Conservation (phyloP, 2,113 vertebrate genomes). For the Aplodontia rufa region DNA sequence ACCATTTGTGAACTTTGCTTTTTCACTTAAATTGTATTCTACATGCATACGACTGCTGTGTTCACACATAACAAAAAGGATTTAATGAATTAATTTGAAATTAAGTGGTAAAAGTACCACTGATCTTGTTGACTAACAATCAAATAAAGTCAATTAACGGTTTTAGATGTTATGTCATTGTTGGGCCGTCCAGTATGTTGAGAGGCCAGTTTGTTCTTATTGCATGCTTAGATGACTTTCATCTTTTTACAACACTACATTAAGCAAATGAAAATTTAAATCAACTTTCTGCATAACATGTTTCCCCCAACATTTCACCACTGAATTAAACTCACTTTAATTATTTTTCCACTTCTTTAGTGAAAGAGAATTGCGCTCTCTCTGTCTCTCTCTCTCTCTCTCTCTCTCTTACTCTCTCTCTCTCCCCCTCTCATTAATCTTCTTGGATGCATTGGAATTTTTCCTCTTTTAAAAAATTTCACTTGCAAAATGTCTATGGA, state of each 20-base stretch:
- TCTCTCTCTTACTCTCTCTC: not conserved
- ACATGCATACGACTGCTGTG: not conserved
- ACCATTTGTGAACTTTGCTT: slow-evolving; percentile 36
- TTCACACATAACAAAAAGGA: slow-evolving; percentile 40
- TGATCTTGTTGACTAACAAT: not conserved
- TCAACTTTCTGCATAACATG: not conserved
- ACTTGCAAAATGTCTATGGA: not conserved
- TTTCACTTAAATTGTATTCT: slow-evolving; percentile 22
- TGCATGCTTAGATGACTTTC: not conserved
- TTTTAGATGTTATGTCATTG: not conserved
- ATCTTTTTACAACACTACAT: not conserved
- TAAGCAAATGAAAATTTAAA: slow-evolving; percentile 36
- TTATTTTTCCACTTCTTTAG: not conserved
- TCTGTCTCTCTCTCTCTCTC: not conserved
- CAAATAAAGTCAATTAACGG: not conserved
- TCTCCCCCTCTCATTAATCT: not conserved
- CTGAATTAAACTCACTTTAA: slow-evolving; percentile 9
- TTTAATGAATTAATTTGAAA: slow-evolving; percentile 59
- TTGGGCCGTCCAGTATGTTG: not conserved
- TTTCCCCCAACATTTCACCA: not conserved
- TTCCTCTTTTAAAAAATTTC: slow-evolving; percentile 16
- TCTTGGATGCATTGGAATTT: not conserved
- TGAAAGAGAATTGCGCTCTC: not conserved
- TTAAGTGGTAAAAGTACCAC: slow-evolving; percentile 24
- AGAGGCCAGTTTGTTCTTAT: not conserved